Evolutionary conservation across 2,113 vertebrate genomes (phyloP).

Genomic region (Orycteropus afer): DNA sequence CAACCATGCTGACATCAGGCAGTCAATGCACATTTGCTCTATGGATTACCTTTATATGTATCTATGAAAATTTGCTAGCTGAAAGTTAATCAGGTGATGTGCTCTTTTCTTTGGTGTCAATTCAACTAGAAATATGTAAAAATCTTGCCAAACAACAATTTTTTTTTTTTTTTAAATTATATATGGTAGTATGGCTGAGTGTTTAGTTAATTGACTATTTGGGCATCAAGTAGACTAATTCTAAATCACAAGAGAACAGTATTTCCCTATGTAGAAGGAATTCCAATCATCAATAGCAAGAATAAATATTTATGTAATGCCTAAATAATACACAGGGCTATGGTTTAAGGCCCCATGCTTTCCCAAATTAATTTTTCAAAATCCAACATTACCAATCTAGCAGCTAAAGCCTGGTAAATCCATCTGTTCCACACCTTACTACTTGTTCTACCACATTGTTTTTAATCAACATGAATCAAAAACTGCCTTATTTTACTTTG

Average conservation of each 20-base stretch:
- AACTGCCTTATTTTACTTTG: not conserved
- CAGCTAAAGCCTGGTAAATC: not conserved
- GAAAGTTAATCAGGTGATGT: slow-evolving; percentile 21
- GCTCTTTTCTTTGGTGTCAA: not conserved
- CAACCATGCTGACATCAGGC: not conserved
- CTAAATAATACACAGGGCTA: not conserved
- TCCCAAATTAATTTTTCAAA: slow-evolving; percentile 21
- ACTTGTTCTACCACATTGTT: not conserved
- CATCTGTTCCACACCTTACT: not conserved
- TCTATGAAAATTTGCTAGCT: slow-evolving; percentile 17
- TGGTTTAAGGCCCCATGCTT: not conserved
- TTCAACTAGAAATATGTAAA: slow-evolving; percentile 53
- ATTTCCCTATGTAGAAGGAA: slow-evolving; percentile 6
- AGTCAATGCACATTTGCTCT: not conserved
- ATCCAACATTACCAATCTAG: slow-evolving; percentile 22
- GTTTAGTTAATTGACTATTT: slow-evolving; percentile 42
- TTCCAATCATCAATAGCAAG: slow-evolving; percentile 49
- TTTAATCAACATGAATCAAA: not conserved
- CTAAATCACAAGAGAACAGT: slow-evolving; percentile 46
- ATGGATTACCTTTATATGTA: not conserved
- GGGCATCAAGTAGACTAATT: not conserved
- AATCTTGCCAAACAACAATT: not conserved
- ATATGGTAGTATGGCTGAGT: not conserved
- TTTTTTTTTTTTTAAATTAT: slow-evolving; percentile 36
- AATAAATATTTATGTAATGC: slow-evolving; percentile 4